These are phyloP conservation scores for Diploptera punctata DNA, from an alignment of 2,888 invertebrate genomes.

Conservation along the genomic window DNA sequence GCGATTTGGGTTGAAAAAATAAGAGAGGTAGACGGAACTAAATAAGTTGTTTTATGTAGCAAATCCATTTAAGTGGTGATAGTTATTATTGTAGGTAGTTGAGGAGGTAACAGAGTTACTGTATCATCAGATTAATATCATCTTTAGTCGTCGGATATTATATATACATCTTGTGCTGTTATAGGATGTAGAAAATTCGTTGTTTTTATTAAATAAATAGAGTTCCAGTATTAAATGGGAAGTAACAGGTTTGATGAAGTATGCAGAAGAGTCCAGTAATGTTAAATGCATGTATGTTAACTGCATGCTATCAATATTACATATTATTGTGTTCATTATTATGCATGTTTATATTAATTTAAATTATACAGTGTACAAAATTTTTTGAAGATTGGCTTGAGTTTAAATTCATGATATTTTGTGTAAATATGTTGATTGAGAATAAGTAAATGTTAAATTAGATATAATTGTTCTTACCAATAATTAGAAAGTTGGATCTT, in stretches of 20 bases:
- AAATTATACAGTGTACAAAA: no score
- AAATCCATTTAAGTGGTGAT: constrained; percentile 32
- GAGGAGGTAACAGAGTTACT: constrained; percentile 24
- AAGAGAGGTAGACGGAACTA: constrained; percentile 75
- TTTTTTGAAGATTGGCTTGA: no score
- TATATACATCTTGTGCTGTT: background rate
- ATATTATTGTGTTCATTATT: no score
- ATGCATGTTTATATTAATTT: no score
- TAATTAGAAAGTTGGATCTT: no score
- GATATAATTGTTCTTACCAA: no score
- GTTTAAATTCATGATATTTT: no score
- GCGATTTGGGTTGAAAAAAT: constrained; percentile 92
- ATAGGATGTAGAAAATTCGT: background rate
- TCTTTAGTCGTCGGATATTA: constrained; percentile 24
- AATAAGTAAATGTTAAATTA: no score
- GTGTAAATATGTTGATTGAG: no score
- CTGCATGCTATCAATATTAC: no score
- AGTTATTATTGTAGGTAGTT: constrained; percentile 26
- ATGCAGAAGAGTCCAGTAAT: constrained; percentile 9
- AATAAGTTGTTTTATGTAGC: constrained; percentile 33
- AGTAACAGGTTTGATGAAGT: constrained; percentile 8
- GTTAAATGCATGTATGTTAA: background rate
- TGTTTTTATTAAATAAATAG: constrained; percentile 1
- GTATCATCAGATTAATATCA: constrained; percentile 3
- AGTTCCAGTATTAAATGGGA: background rate